Conservation (phyloP, 2,113 vertebrate species). For the Perca fluviatilis region DNA sequence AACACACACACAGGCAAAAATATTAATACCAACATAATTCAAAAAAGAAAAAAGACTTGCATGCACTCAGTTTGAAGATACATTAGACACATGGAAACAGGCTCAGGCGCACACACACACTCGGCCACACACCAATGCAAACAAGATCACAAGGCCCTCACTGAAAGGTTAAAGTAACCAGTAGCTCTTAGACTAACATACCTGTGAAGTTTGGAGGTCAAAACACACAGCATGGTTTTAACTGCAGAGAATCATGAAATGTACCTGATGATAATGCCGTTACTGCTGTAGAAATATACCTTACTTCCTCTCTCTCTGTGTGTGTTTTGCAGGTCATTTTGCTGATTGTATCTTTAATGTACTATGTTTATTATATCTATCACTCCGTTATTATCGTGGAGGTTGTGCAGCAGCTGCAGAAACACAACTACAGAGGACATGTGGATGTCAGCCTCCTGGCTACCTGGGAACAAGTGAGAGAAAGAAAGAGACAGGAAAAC, state of each 20-base stretch:
- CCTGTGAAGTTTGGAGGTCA: slow-evolving; percentile 28
- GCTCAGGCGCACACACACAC: not conserved
- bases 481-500: not conserved
- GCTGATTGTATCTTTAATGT: slow-evolving; percentile 59
- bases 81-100: not conserved
- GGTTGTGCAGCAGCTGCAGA: slow-evolving; percentile 75
- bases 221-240: not conserved
- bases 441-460: slow-evolving; percentile 78
- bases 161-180: slow-evolving; percentile 49
- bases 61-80: not conserved
- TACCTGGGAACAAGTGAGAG: slow-evolving; percentile 82
- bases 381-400: slow-evolving; percentile 67
- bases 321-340: slow-evolving; percentile 69
- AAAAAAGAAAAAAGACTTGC: not conserved
- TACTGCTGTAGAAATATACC: not conserved
- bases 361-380: slow-evolving; percentile 65
- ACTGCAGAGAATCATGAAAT: not conserved
- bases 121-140: slow-evolving; percentile 11
- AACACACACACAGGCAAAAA: not conserved
- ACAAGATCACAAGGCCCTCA: slow-evolving; percentile 41
- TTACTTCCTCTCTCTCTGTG: not conserved
- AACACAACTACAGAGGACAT: slow-evolving; percentile 60
- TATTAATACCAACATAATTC: not conserved
- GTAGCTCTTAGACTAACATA: slow-evolving; percentile 51
- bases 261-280: not conserved